A percentile compares a stretch with the other conserved stretches of the same genome.
These are phyloP conservation scores for Rachycentron canadum DNA, from an alignment of 2,797 vertebrate genomes.

Conservation along the genomic window DNA sequence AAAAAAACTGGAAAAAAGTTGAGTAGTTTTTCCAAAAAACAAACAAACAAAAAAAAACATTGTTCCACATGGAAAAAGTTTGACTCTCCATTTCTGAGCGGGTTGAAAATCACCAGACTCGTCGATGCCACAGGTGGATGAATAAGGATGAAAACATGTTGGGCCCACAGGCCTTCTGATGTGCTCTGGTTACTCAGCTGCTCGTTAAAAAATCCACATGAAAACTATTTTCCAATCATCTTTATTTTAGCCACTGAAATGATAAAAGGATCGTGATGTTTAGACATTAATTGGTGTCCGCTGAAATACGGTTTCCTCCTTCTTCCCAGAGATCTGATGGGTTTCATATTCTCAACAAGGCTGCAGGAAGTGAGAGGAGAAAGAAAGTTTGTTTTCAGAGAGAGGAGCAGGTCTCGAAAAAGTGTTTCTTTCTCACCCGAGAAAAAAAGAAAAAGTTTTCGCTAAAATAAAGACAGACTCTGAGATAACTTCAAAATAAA, in stretches of 20 bases:
- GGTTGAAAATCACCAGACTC: background rate
- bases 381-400: background rate
- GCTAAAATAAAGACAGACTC: background rate
- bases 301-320: conserved; percentile 16
- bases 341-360: background rate
- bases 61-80: background rate
- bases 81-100: background rate
- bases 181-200: background rate
- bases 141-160: background rate
- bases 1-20: no score
- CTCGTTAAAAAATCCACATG: conserved; percentile 18
- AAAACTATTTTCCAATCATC: conserved; percentile 15
- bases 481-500: background rate
- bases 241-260: conserved; percentile 29
- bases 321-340: conserved; percentile 37
- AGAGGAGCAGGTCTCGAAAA: background rate
- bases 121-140: conserved; percentile 57
- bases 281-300: conserved; percentile 15
- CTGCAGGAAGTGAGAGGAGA: background rate
- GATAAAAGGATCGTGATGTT: conserved; percentile 21
- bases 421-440: background rate
- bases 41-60: background rate
- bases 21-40: no score
- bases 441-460: background rate
- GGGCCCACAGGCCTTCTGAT: conserved; percentile 48